Percentiles rank a stretch among this genome's conserved stretches.
Conservation (phyloP, 1,140 invertebrate species). For the Notospermus geniculatus region DNA sequence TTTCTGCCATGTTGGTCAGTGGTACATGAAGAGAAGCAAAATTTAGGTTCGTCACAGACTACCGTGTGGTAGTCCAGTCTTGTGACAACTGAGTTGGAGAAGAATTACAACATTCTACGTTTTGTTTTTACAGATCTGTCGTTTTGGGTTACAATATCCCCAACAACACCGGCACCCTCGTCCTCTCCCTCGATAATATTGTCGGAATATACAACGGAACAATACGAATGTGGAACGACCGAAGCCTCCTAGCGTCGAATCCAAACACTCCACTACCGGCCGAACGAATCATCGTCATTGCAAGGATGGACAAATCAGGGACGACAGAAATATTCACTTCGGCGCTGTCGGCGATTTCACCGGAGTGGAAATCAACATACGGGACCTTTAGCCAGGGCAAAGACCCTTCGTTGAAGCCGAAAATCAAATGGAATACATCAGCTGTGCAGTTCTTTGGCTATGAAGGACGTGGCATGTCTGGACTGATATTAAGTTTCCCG, state of each 20-base stretch:
- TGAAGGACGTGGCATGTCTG: constrained; percentile 30
- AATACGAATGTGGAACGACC: constrained; percentile 27
- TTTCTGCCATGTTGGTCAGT: no score
- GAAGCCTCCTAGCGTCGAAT: constrained; percentile 22
- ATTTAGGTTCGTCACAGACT: neutral
- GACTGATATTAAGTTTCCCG: constrained; percentile 24
- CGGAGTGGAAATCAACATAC: constrained; percentile 24
- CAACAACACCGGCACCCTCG: constrained; percentile 13
- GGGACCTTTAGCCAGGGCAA: constrained; percentile 20
- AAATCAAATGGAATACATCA: constrained; percentile 24
- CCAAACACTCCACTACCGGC: constrained; percentile 22
- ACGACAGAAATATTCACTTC: constrained; percentile 36
- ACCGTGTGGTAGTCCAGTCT: neutral
- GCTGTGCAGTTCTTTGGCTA: constrained; percentile 28
- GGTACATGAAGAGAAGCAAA: no score
- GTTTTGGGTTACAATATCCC: constrained; percentile 28
- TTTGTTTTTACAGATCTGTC: constrained; percentile 24
- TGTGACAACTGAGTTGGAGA: no score
- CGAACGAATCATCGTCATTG: constrained; percentile 30
- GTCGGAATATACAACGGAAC: constrained; percentile 38
- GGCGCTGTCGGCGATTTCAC: constrained; percentile 26
- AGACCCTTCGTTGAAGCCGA: neutral
- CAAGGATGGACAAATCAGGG: constrained; percentile 32
- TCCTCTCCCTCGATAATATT: constrained; percentile 26
- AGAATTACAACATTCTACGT: neutral